Percentiles rank a stretch among this genome's conserved stretches.
Evolutionary conservation across 2,797 vertebrate species (phyloP).

Genomic region (Sus cebifrons): DNA sequence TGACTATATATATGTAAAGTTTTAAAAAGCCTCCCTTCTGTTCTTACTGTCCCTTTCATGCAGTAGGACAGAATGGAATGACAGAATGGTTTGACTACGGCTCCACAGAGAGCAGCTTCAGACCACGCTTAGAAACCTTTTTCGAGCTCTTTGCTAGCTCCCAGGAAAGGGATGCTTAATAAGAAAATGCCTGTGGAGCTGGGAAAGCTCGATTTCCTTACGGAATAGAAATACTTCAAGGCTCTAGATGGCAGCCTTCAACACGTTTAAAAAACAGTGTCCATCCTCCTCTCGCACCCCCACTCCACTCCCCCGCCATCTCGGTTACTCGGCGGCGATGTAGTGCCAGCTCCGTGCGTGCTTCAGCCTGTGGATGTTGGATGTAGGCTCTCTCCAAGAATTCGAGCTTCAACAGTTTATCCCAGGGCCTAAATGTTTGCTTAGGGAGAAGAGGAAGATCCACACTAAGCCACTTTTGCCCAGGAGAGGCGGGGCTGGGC

Average conservation of each 20-base stretch:
- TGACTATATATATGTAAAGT: neutral
- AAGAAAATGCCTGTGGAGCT: neutral
- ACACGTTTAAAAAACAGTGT: neutral
- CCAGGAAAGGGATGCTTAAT: no score
- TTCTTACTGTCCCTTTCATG: neutral
- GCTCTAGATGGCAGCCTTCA: constrained; percentile 68
- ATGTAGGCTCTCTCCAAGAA: constrained; percentile 31
- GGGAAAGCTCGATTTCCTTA: neutral
- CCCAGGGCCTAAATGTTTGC: neutral
- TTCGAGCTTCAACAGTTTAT: neutral
- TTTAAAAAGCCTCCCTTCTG: neutral
- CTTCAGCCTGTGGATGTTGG: neutral
- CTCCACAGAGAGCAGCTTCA: neutral
- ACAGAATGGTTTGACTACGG: neutral
- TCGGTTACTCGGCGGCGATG: neutral
- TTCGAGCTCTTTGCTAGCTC: neutral
- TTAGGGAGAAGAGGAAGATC: neutral
- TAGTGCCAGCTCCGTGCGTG: neutral
- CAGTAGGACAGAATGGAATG: neutral
- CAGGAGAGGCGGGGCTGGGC: neutral
- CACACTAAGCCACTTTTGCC: neutral
- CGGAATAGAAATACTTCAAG: neutral
- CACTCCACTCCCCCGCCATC: neutral
- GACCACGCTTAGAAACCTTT: neutral
- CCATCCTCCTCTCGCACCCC: neutral